phyloP scores from a whole-genome alignment of 2,888 invertebrate species.

The Chymomyza amoena region DNA sequence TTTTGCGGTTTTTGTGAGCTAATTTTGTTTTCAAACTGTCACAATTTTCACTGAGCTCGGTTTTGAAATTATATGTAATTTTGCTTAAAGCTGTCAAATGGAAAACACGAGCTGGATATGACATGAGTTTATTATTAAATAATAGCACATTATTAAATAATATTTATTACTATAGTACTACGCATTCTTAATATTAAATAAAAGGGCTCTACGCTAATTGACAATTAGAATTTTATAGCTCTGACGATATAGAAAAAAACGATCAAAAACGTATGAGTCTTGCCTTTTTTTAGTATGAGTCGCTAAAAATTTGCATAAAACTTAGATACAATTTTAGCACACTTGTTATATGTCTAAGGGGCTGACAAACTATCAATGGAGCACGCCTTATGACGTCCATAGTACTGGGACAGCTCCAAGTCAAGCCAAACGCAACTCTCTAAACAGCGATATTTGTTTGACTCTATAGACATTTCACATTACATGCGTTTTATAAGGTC shows the following conservation, averaged over 20 bases:
- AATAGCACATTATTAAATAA: slow-evolving; percentile 23
- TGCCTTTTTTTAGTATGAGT: neutral
- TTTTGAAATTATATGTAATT: neutral
- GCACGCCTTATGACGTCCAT: slow-evolving; percentile 33
- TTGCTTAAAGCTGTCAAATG: neutral
- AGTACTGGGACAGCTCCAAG: slow-evolving; percentile 19
- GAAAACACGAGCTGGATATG: neutral
- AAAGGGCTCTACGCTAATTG: slow-evolving; percentile 25
- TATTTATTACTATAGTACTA: slow-evolving; percentile 1
- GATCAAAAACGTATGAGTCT: neutral
- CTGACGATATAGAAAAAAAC: neutral
- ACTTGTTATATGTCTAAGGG: neutral
- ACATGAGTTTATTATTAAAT: slow-evolving; percentile 28
- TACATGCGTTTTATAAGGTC: slow-evolving; percentile 46
- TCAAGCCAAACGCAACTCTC: slow-evolving; percentile 39
- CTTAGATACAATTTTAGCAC: neutral
- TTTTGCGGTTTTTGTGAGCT: slow-evolving; percentile 19
- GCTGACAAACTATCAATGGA: neutral
- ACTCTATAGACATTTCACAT: slow-evolving; percentile 15
- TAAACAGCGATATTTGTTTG: neutral
- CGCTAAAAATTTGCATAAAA: neutral
- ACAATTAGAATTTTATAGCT: neutral
- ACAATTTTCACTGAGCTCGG: slow-evolving; percentile 10
- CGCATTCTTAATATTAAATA: too few species aligned
- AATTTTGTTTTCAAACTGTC: slow-evolving; percentile 27